Evolutionary conservation across 2,888 invertebrate genomes (phyloP), one percentile per base, ranked within the genome.

Genomic region (Heliconius hortense): DNA sequence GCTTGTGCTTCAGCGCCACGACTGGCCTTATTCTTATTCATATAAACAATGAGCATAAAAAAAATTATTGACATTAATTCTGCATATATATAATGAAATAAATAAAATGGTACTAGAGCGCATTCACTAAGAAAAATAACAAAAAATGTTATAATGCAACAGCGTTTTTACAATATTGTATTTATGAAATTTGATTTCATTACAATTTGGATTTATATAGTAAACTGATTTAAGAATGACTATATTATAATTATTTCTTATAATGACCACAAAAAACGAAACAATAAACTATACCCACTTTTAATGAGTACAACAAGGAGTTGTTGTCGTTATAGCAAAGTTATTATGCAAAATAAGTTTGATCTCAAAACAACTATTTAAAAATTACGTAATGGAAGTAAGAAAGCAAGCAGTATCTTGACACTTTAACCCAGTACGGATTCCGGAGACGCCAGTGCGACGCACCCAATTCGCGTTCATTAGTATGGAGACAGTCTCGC

Each of bases 401-500:
- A 85, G 89, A 89, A 89, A 88, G 35, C 28, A 62, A 71, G 89
- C 84, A 82, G 84, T 83, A 77, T 82, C 80, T 88, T 91, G 90
- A 90, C 90, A 91, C 90, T 92, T 88, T 89, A 91, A 89, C 90
- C 89, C 88, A 90, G 87, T 88, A 88, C 83, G 85, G 84, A 86
- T 84, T 87, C 88, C 87, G 86, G 83, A 84, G 80, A 81, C 82
- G 84, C 82, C 82, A 85, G 87, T 84, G 82, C 86, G 85, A 86
- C 86, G 89, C 88, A 88, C 89, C 86, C 89, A 87, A 84, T 87
- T 88, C 86, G 87, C 88, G 85, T 86, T 90, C 89, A 92, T 93
- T 92, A 90, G 89, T 93, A 93, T 93, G 93, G 89, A 90, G 90
- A 90, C 91, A 88, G 89, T 81, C 87, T 87, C 86, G 87, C 86